Evolutionary conservation across 2,888 invertebrate genomes (phyloP).

Genomic region (Psylliodes chrysocephalus): DNA sequence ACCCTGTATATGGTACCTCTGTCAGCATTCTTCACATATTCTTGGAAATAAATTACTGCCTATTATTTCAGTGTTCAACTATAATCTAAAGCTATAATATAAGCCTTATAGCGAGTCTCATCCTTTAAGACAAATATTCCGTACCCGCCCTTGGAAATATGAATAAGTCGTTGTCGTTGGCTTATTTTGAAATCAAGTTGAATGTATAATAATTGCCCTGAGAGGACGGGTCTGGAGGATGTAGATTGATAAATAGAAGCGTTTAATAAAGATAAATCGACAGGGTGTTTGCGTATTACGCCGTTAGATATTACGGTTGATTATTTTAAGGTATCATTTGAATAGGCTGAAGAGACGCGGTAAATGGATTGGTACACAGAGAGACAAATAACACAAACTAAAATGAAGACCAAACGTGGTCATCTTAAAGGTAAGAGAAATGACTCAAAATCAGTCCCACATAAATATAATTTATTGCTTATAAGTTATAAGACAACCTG

Average conservation of each 20-base stretch:
- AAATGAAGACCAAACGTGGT: no score
- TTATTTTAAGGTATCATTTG: background rate
- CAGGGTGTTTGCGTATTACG: conserved; percentile 5
- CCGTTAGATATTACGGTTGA: background rate
- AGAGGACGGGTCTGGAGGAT: background rate
- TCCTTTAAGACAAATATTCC: no score
- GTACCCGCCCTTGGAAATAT: background rate
- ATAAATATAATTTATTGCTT: no score
- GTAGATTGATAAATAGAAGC: conserved; percentile 16
- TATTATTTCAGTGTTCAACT: no score
- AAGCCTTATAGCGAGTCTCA: no score
- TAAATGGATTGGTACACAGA: background rate
- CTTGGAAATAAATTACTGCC: no score
- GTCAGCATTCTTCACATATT: no score
- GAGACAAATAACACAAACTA: background rate
- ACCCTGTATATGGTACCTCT: no score
- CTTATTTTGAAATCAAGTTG: conserved; percentile 2
- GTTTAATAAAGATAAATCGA: conserved; percentile 15
- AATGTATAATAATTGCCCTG: conserved; percentile 7
- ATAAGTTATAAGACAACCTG: no score
- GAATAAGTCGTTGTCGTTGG: background rate
- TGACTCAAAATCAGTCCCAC: no score
- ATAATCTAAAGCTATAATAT: no score
- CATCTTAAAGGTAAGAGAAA: no score
- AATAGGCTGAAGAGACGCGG: background rate